Conservation (phyloP, 1,140 invertebrate genomes). For the Orius laevigatus region DNA sequence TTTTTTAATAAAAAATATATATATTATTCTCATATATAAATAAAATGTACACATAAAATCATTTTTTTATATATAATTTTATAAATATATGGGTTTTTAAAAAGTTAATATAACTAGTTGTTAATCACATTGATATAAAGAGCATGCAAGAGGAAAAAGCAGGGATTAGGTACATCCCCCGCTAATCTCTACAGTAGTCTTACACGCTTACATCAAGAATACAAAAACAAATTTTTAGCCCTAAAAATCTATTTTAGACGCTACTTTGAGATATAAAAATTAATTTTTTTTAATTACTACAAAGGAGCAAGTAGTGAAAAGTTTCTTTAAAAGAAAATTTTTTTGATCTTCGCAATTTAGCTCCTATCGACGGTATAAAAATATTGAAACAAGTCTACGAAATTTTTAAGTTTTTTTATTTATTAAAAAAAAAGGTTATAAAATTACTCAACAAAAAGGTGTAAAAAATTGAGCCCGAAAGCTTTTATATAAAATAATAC, state of each 20-base stretch:
- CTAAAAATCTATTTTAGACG: constrained; percentile 10
- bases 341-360: not conserved
- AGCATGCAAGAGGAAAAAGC: constrained; percentile 17
- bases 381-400: constrained; percentile 15
- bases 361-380: constrained; percentile 16
- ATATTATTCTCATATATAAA: constrained; percentile 16
- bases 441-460: constrained; percentile 14
- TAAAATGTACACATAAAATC: constrained; percentile 12
- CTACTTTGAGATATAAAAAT: constrained; percentile 9
- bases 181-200: constrained; percentile 11
- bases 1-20: constrained; percentile 22
- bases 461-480: constrained; percentile 13
- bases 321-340: constrained; percentile 1
- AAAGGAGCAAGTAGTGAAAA: constrained; percentile 8
- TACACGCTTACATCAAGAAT: constrained; percentile 11
- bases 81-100: constrained; percentile 1
- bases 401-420: no score
- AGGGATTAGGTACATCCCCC: constrained; percentile 1
- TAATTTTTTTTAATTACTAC: constrained; percentile 6
- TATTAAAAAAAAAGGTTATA: constrained; percentile 14
- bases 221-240: constrained; percentile 8
- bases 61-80: not conserved
- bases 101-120: constrained; percentile 9
- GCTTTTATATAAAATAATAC: constrained; percentile 14
- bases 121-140: constrained; percentile 20